Evolutionary conservation across 2,888 invertebrate genomes (phyloP).

Genomic region (Coelopa pilipes): DNA sequence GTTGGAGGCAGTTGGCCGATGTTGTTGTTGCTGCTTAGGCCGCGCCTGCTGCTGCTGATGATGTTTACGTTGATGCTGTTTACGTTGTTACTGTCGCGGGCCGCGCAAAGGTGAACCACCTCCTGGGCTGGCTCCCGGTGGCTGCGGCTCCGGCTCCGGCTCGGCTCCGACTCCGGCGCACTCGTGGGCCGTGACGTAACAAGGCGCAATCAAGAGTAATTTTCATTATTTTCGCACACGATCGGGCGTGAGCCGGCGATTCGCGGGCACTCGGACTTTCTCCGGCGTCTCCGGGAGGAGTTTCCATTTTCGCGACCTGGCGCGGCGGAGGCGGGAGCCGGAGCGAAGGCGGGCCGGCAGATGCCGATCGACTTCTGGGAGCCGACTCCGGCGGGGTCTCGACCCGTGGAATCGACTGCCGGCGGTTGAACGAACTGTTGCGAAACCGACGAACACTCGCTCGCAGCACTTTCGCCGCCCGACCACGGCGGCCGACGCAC

Average conservation of each 20-base stretch:
- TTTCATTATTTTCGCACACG: no score
- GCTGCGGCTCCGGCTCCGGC: neutral
- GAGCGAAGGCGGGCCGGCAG: no score
- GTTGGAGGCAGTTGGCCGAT: conserved; percentile 1
- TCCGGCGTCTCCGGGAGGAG: no score
- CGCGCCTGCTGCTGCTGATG: neutral
- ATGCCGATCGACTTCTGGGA: no score
- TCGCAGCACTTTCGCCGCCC: conserved; percentile 22
- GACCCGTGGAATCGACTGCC: neutral
- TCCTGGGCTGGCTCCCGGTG: neutral
- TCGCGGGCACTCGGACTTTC: no score
- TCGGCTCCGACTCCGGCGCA: neutral
- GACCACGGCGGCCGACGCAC: neutral
- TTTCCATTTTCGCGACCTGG: no score
- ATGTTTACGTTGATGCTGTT: neutral
- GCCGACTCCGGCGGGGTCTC: no score
- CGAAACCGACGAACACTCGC: conserved; percentile 8
- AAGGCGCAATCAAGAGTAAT: no score
- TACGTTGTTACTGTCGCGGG: neutral
- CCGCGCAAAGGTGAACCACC: neutral
- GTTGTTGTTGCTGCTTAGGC: neutral
- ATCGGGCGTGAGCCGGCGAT: no score
- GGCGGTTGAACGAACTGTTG: conserved; percentile 23
- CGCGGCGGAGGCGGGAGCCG: no score
- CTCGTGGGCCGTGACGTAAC: no score